Evolutionary conservation across 2,888 invertebrate species (phyloP).

Genomic region (Volucella zonaria): DNA sequence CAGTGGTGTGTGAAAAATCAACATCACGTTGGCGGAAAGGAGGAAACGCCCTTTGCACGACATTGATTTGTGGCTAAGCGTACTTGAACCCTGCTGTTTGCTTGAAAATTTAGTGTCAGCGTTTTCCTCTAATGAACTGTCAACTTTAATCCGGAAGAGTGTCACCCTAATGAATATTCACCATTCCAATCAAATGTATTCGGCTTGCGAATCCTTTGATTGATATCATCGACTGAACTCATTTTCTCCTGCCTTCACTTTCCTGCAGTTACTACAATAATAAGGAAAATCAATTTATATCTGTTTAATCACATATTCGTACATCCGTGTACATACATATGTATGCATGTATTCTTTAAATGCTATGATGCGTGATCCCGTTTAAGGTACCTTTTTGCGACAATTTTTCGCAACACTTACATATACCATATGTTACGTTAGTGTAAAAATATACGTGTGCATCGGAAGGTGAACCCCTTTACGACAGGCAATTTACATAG

Average conservation of each 20-base stretch:
- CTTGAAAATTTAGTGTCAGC: conserved; percentile 40
- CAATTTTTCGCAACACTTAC: conserved; percentile 55
- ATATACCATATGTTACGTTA: conserved; percentile 9
- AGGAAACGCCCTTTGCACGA: conserved; percentile 17
- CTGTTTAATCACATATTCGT: conserved; percentile 1
- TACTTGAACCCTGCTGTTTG: conserved; percentile 19
- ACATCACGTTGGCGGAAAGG: conserved; percentile 26
- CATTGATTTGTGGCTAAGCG: conserved; percentile 37
- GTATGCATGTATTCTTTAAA: not conserved
- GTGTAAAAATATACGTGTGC: not conserved
- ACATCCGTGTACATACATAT: too few species aligned
- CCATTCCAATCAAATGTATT: not conserved
- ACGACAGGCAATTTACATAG: conserved; percentile 46
- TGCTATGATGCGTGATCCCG: conserved; percentile 45
- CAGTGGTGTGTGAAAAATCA: conserved; percentile 56
- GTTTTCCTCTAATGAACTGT: conserved; percentile 28
- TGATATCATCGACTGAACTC: conserved; percentile 55
- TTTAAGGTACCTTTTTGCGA: conserved; percentile 30
- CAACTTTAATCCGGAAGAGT: conserved; percentile 4
- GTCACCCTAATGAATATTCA: conserved; percentile 48
- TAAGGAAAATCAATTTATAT: conserved; percentile 57
- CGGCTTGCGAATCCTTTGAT: conserved; percentile 37
- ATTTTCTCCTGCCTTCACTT: conserved; percentile 30
- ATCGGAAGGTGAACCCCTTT: conserved; percentile 52
- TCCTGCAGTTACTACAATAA: conserved; percentile 31